Evolutionary conservation across 2,797 vertebrate genomes (phyloP).

Genomic region (Podarcis lilfordi): DNA sequence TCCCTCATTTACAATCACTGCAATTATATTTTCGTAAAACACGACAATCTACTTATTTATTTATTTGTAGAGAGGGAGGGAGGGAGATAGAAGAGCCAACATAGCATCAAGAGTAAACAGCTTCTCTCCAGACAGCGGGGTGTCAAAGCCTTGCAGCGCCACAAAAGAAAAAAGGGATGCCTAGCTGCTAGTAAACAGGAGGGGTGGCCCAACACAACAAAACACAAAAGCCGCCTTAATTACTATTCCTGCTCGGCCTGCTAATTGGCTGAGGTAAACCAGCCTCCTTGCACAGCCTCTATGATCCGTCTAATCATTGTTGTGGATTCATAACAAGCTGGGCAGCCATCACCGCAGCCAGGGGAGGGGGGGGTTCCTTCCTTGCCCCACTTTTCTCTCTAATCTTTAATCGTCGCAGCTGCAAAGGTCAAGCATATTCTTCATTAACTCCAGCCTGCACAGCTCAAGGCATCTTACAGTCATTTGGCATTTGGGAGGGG

Average conservation of each 20-base stretch:
- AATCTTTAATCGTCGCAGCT: constrained; percentile 28
- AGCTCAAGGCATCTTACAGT: constrained; percentile 17
- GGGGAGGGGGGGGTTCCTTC: neutral
- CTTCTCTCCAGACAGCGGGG: neutral
- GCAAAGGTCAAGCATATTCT: constrained; percentile 45
- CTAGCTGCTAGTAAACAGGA: neutral
- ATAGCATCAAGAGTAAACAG: fast-evolving
- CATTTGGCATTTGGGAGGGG: constrained; percentile 16
- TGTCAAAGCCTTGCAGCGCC: fast-evolving
- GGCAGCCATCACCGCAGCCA: neutral
- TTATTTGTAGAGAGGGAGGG: neutral
- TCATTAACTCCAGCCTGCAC: constrained; percentile 42
- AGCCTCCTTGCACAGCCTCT: constrained; percentile 34
- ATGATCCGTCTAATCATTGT: constrained; percentile 29
- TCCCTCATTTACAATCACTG: neutral
- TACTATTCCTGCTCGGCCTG: neutral
- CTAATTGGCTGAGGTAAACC: constrained; percentile 46
- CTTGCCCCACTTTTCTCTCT: neutral
- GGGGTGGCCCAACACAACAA: neutral
- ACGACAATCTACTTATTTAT: neutral
- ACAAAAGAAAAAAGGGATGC: neutral
- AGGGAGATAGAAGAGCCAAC: neutral
- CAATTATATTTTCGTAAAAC: constrained; percentile 14
- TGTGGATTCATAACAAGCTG: constrained; percentile 24
- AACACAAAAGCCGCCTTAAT: constrained; percentile 48